Percentiles rank a stretch among this genome's conserved stretches.
These are phyloP conservation scores for Heliconius congener DNA, from an alignment of 1,140 invertebrate species.

Conservation along the genomic window DNA sequence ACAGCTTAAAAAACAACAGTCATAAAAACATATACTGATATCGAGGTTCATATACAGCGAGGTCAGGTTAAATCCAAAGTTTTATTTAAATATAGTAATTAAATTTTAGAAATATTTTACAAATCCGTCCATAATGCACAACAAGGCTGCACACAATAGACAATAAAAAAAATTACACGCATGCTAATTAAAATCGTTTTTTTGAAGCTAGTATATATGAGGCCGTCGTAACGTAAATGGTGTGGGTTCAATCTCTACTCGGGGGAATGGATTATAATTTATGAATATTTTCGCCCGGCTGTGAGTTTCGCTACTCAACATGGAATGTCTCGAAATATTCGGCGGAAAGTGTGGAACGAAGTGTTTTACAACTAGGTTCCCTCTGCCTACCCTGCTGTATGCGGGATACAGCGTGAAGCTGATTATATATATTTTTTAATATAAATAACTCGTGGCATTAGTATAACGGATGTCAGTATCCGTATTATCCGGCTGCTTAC, in stretches of 20 bases:
- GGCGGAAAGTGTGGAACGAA: no score
- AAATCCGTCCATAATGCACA: neutral
- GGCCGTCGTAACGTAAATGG: no score
- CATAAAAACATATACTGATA: neutral
- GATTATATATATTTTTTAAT: no score
- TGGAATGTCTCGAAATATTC: no score
- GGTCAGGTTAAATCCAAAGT: neutral
- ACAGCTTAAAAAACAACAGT: neutral
- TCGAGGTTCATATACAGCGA: neutral
- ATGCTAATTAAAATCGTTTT: slow-evolving; percentile 43
- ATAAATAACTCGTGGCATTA: slow-evolving; percentile 31
- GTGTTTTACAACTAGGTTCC: no score
- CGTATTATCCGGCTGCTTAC: slow-evolving; percentile 39
- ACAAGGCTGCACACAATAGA: slow-evolving; percentile 25
- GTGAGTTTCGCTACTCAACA: no score
- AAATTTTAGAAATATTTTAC: neutral
- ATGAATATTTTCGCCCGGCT: no score
- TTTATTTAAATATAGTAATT: neutral
- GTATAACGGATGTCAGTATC: slow-evolving; percentile 33
- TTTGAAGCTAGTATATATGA: slow-evolving; percentile 21
- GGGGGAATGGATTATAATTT: no score
- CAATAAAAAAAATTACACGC: slow-evolving; percentile 18
- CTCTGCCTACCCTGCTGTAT: no score
- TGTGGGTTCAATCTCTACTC: no score
- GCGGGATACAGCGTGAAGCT: no score